A percentile compares a stretch with the other conserved stretches of the same genome.
Evolutionary conservation across 2,888 invertebrate genomes (phyloP).

Genomic region (Temnothorax ravouxi): DNA sequence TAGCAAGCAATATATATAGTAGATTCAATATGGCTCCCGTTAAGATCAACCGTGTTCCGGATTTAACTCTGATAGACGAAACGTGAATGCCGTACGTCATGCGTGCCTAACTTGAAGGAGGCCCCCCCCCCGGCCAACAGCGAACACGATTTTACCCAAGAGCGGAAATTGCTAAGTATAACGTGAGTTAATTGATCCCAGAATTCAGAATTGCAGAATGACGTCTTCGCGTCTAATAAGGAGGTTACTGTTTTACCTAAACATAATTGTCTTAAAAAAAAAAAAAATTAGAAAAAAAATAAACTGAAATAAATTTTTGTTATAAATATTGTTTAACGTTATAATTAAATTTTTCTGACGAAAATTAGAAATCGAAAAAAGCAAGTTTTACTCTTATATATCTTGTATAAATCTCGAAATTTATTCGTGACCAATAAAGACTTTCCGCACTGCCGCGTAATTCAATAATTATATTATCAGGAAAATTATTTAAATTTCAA

Average conservation of each 20-base stretch:
- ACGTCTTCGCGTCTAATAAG: background rate
- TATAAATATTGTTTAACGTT: background rate
- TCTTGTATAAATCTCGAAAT: background rate
- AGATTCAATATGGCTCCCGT: background rate
- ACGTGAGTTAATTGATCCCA: constrained; percentile 25
- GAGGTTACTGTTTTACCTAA: background rate
- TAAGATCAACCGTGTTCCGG: constrained; percentile 23
- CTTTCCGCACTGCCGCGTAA: background rate
- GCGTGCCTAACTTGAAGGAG: constrained; percentile 20
- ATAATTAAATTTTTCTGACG: background rate
- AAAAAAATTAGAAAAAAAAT: no score
- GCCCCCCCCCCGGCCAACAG: background rate
- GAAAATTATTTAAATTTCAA: background rate
- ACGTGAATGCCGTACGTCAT: constrained; percentile 37
- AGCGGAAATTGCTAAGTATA: constrained; percentile 22
- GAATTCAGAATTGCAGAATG: constrained; percentile 1
- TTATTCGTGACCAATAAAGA: background rate
- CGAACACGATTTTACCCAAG: constrained; percentile 8
- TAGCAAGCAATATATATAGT: background rate
- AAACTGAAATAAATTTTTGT: background rate
- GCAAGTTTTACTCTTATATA: background rate
- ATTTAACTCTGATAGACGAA: constrained; percentile 45
- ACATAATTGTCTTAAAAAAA: background rate
- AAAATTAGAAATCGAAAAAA: background rate
- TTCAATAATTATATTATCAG: background rate